Conservation (phyloP, 2,113 vertebrate genomes). For the Nansenia antarctica region DNA sequence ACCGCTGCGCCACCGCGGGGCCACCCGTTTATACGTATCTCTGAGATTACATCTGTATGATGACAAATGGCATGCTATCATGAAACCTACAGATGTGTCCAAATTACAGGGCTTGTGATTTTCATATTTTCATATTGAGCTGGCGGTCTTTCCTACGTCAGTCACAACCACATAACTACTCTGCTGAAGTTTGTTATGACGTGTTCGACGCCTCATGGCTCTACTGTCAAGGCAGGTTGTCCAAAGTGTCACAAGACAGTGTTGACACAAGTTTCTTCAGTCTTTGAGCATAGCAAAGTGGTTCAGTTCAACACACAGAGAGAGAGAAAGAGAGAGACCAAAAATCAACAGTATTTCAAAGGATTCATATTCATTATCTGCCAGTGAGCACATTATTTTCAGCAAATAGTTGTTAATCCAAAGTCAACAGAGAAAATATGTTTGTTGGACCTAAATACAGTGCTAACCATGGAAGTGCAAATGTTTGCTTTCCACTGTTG, state of each 20-base stretch:
- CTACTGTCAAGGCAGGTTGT: not conserved
- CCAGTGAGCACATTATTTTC: not conserved
- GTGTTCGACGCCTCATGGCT: not conserved
- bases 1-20: no score
- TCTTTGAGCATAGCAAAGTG: not conserved
- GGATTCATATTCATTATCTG: not conserved
- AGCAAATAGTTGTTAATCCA: not conserved
- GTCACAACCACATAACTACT: not conserved
- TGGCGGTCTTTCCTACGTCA: not conserved
- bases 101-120: not conserved
- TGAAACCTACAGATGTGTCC: not conserved
- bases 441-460: not conserved
- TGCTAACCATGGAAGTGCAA: not conserved
- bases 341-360: not conserved
- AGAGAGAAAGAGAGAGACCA: not conserved
- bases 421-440: not conserved
- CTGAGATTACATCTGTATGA: no score
- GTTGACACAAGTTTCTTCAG: not conserved
- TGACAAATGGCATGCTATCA: not conserved
- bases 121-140: not conserved
- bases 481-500: conserved; percentile 20
- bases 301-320: not conserved
- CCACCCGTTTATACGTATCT: no score
- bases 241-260: not conserved
- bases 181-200: not conserved